These are phyloP conservation scores for Rhopalosiphum padi DNA, from an alignment of 1,140 invertebrate species.

Conservation along the genomic window DNA sequence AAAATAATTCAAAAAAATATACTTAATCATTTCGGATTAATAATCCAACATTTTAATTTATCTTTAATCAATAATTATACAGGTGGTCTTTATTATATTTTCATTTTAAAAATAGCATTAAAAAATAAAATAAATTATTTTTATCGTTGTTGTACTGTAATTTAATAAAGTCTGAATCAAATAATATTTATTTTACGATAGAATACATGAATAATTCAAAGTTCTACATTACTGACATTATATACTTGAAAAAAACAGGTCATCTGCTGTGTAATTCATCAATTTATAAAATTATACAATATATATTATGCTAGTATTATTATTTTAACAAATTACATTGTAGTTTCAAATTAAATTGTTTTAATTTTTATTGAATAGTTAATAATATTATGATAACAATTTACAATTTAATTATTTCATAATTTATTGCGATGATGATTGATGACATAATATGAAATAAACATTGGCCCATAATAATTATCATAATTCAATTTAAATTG, in stretches of 20 bases:
- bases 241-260: no score
- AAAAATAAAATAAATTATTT: background rate
- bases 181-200: background rate
- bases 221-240: background rate
- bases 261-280: no score
- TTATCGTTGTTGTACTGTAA: background rate
- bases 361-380: background rate
- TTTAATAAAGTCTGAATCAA: background rate
- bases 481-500: background rate
- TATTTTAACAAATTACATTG: background rate
- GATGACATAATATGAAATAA: background rate
- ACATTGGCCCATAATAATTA: background rate
- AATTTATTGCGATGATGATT: background rate
- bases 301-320: background rate
- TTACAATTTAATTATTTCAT: background rate
- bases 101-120: background rate
- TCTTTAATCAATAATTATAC: background rate
- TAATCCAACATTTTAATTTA: background rate
- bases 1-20: background rate
- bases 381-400: background rate
- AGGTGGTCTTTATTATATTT: background rate
- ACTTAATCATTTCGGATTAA: no score
- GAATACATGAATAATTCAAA: background rate
- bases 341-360: background rate
- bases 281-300: background rate